Percentiles rank a stretch among this genome's conserved stretches.
These are phyloP conservation scores for Lepilemur septentrionalis DNA, from an alignment of 2,797 vertebrate genomes.

Conservation along the genomic window DNA sequence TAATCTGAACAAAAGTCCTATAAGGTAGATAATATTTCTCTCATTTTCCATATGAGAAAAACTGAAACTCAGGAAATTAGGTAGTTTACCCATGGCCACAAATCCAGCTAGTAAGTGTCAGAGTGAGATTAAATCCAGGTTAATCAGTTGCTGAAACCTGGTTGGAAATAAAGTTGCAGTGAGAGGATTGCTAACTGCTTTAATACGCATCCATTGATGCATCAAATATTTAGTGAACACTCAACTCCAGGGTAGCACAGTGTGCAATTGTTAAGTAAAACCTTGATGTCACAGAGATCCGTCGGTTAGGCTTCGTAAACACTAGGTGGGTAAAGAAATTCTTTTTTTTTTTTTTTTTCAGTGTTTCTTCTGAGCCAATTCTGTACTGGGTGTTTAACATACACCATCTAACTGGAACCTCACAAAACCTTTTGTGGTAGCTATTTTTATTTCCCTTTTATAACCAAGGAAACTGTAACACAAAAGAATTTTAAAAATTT, in stretches of 20 bases:
- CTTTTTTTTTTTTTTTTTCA: not conserved
- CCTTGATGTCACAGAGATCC: not conserved
- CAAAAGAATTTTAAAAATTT: not conserved
- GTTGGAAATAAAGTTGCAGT: not conserved
- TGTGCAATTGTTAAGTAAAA: not conserved
- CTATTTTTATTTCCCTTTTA: not conserved
- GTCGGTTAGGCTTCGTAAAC: not conserved
- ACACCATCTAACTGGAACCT: not conserved
- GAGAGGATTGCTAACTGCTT: not conserved
- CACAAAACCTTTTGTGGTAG: not conserved
- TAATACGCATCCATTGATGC: not conserved
- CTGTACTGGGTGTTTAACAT: not conserved
- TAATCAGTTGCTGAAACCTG: not conserved
- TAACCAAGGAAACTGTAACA: not conserved
- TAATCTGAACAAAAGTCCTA: not conserved
- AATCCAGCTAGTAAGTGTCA: not conserved
- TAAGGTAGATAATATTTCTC: not conserved
- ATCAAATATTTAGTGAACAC: not conserved
- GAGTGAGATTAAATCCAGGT: not conserved
- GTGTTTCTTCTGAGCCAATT: not conserved
- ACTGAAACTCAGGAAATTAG: not conserved
- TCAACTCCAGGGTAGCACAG: not conserved
- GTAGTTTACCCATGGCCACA: not conserved
- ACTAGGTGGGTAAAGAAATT: not conserved
- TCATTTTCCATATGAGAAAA: slow-evolving; percentile 5